phyloP scores from a whole-genome alignment of 2,113 vertebrate species.

The Dunckerocampus dactyliophorus region DNA sequence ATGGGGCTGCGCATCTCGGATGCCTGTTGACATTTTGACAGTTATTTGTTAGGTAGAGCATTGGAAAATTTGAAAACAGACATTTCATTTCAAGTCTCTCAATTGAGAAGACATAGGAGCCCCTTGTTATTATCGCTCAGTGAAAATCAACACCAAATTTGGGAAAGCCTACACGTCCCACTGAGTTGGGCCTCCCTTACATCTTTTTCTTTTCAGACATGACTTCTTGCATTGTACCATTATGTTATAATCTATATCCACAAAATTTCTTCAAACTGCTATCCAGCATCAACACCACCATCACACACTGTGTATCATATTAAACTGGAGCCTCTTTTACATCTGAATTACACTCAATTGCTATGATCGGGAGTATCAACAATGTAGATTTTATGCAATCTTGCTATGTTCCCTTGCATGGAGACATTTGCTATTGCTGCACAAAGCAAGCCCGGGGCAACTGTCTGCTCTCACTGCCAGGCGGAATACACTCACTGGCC shows the following conservation, averaged over 20 bases:
- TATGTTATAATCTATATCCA: constrained; percentile 42
- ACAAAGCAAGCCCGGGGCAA: constrained; percentile 29
- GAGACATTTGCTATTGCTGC: constrained; percentile 37
- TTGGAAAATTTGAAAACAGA: neutral
- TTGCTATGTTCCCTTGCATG: constrained; percentile 30
- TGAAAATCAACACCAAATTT: neutral
- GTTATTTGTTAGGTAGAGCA: neutral
- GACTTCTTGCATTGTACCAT: constrained; percentile 20
- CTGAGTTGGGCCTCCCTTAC: constrained; percentile 17
- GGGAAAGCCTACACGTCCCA: constrained; percentile 41
- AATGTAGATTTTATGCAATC: constrained; percentile 21
- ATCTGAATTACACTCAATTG: neutral
- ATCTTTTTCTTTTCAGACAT: constrained; percentile 28
- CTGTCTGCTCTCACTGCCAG: constrained; percentile 25
- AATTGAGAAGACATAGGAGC: neutral
- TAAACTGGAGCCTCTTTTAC: neutral
- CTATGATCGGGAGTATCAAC: neutral
- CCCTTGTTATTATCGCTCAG: neutral
- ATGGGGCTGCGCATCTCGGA: neutral
- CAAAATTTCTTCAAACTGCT: constrained; percentile 3
- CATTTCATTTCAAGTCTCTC: neutral
- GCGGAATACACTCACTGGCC: constrained; percentile 8
- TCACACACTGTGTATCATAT: neutral
- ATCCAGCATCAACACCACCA: neutral
- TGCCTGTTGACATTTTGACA: constrained; percentile 3